Base-by-base conservation (phyloP, 2,888 invertebrate species). In the Dusona sp. region DNA sequence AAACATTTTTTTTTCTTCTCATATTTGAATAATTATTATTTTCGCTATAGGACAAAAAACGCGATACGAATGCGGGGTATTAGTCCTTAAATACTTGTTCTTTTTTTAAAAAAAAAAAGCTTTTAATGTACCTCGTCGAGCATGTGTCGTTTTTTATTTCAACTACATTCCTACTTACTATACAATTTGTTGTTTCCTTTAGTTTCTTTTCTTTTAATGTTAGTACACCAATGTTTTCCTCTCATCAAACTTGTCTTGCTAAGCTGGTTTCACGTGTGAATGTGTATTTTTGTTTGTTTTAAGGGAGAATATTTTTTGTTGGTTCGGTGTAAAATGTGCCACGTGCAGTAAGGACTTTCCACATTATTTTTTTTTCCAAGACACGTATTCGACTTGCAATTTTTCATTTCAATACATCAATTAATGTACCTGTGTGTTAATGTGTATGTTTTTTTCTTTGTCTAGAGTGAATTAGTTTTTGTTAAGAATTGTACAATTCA, bases 151-250 rank as follows among this genome's bases (percentile, higher is more conserved):
- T 92, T 61, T 61, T 92, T 92, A 93, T 92, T 93, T 91, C 91
- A 91, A 88, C 92, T 91, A 91, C 90, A 92, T 86, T 89, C 89
- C 92, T 93, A 92, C 89, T 91, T 90, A 90, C 90, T 93, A 93
- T 93, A 93, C 93, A 93, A 91, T 92, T 90, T 92, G 45, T 85
- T 72, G 29, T 81, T 73, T 78, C 81, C 68, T 79, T 84, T 61
- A 48, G 78, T 22, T 42, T 79, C 42, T 79, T 54, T 54, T 51
- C 33, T 78, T 70, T 61, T 65, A 90, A 88, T 87, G 88, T 91
- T 90, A 90, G 88, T 92, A 93, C 92, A 92, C 89, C 90, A 90
- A 91, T 89, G 89, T 87, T 80, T 57, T 82, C 82, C 1, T 61
- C 72, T 45, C 67, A 68, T 74, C 65, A 64, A 72, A 77, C 83